phyloP scores from a whole-genome alignment of 2,113 vertebrate genomes.

The Lates calcarifer region DNA sequence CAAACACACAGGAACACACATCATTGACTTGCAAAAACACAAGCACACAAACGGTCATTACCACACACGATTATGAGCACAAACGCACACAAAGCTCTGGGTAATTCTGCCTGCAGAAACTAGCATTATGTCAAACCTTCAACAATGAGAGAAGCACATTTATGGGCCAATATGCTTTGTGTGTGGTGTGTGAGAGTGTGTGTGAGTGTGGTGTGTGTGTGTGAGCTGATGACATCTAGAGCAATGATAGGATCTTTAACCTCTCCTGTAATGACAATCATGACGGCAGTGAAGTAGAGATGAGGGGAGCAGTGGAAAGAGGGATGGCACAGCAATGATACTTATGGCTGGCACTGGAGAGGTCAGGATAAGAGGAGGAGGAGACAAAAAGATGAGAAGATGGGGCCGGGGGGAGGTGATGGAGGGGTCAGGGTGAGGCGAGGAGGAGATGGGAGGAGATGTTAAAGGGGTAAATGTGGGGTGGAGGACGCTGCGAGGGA shows the following conservation, averaged over 20 bases:
- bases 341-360: constrained; percentile 15
- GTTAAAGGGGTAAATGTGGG: constrained; percentile 38
- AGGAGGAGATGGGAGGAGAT: constrained; percentile 16
- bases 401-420: constrained; percentile 31
- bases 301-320: constrained; percentile 29
- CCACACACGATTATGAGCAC: background rate
- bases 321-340: constrained; percentile 12
- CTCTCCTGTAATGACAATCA: constrained; percentile 55
- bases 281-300: constrained; percentile 24
- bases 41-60: constrained; percentile 2
- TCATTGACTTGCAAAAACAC: constrained; percentile 9
- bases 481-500: constrained; percentile 35
- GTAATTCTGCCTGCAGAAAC: constrained; percentile 22
- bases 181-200: background rate
- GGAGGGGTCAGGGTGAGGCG: constrained; percentile 52
- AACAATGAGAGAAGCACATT: background rate
- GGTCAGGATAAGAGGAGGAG: constrained; percentile 36
- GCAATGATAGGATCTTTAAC: constrained; percentile 61
- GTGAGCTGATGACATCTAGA: constrained; percentile 26
- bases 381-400: constrained; percentile 22
- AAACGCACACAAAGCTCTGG: background rate
- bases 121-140: background rate
- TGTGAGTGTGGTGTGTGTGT: background rate
- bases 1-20: constrained; percentile 27
- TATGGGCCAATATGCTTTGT: background rate